These are phyloP conservation scores for Amphipyra berbera DNA, from an alignment of 2,888 invertebrate species.

Conservation along the genomic window DNA sequence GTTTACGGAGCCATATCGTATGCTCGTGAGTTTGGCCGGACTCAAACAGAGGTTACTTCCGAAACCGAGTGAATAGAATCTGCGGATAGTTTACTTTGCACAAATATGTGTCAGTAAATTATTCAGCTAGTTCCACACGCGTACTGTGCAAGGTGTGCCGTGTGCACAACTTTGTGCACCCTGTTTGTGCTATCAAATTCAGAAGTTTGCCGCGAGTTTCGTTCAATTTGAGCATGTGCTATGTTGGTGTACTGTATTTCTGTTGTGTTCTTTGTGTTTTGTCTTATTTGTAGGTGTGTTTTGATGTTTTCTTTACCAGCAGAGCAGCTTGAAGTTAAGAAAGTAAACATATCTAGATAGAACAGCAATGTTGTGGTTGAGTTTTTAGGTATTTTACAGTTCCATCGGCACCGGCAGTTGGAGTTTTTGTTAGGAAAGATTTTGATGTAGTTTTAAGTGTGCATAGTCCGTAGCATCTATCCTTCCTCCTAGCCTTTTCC, in stretches of 20 bases:
- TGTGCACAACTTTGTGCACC: constrained; percentile 47
- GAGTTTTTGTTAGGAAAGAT: too few species aligned
- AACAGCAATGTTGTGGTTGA: not conserved
- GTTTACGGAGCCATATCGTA: constrained; percentile 8
- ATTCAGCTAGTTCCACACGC: constrained; percentile 46
- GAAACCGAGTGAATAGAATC: constrained; percentile 31
- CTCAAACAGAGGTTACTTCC: constrained; percentile 37
- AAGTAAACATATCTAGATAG: not conserved
- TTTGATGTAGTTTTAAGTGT: too few species aligned
- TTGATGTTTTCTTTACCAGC: constrained; percentile 3
- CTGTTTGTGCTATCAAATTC: constrained; percentile 53
- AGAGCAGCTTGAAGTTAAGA: not conserved
- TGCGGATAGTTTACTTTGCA: constrained; percentile 44
- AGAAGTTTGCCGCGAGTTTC: constrained; percentile 44
- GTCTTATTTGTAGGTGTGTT: constrained; percentile 21
- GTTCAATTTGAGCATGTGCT: constrained; percentile 41
- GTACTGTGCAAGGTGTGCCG: constrained; percentile 31
- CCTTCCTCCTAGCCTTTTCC: not conserved
- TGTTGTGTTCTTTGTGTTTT: constrained; percentile 16
- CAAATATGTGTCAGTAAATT: constrained; percentile 57
- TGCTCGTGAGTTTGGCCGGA: constrained; percentile 11
- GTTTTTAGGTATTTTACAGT: too few species aligned
- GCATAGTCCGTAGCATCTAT: too few species aligned
- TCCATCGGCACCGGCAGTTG: too few species aligned
- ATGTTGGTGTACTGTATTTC: constrained; percentile 19